Base-by-base conservation (phyloP, 2,888 invertebrate species). In the Macaria liturata region DNA sequence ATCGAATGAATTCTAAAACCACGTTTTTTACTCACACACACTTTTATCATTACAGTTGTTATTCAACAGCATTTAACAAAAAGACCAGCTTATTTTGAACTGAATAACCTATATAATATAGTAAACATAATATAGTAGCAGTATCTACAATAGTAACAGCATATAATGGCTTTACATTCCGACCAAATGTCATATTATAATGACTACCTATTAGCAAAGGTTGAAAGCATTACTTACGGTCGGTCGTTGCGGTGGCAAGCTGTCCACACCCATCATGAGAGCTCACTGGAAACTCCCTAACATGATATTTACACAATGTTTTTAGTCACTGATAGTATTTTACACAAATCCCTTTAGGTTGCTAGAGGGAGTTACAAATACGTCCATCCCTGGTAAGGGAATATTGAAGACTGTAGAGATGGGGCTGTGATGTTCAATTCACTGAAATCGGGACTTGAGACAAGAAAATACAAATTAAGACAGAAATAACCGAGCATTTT, bases 191-290 rank as follows among this genome's bases (percentile, higher is more conserved):
- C 53, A 62, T 53, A 59, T 55, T 49, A 58, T 31, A 20, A 52
- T 47, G 7, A 50, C 48, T 42, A n/a, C n/a, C n/a, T n/a, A 42
- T 42, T 42, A n/a, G 42, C 4, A 7, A 37, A 37, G 4, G 7
- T 37, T 37, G 34, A n/a, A 42, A 8, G 5, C 4, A 5, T 42
- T 42, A 83, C 86, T 82, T 56, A 88, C 86, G 57, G 74, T 72
- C 3, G 77, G 71, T 49, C 86, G 70, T 57, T 80, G 82, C 61
- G 81, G 74, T 4, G 84, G 84, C 48, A 82, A 49, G 61, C 83
- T 88, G 68, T 90, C 90, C 69, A 88, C 87, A 53, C 90, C 89
- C 88, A 89, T 89, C 49, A 58, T 74, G 46, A 30, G 43, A 60
- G 61, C 54, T 53, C 70, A 68, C 69, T 70, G 9, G 9, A 65